Percentiles rank a stretch among this genome's conserved stretches.
Evolutionary conservation across 2,797 vertebrate species (phyloP).

Genomic region (Apogon talboti): DNA sequence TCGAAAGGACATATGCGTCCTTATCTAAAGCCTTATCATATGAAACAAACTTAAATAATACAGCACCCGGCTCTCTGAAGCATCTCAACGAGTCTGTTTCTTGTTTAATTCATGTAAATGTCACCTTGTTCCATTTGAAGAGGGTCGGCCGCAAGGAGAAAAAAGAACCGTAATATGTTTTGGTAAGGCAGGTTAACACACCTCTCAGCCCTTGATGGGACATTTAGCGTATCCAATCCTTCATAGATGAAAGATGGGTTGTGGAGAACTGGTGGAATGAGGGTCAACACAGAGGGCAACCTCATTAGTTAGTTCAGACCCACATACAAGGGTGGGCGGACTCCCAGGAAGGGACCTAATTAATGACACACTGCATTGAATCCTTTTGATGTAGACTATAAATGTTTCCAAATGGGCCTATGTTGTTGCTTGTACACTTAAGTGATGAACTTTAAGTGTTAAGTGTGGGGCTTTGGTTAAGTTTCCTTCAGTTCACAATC

Average conservation of each 20-base stretch:
- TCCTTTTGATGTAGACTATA: no score
- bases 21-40: slow-evolving; percentile 15
- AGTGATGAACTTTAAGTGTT: neutral
- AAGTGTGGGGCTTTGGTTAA: no score
- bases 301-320: slow-evolving; percentile 27
- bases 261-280: slow-evolving; percentile 23
- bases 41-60: slow-evolving; percentile 42
- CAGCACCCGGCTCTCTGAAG: slow-evolving; percentile 22
- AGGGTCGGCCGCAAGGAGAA: slow-evolving; percentile 19
- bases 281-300: slow-evolving; percentile 28
- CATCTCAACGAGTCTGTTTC: slow-evolving; percentile 23
- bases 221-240: slow-evolving; percentile 37
- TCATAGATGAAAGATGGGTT: slow-evolving; percentile 26
- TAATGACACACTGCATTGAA: slow-evolving; percentile 20
- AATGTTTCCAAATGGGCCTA: no score
- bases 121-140: slow-evolving; percentile 39
- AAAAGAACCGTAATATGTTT: slow-evolving; percentile 14
- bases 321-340: neutral
- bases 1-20: no score
- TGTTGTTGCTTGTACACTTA: neutral
- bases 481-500: no score
- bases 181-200: slow-evolving; percentile 21
- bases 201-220: slow-evolving; percentile 32
- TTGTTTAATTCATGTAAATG: slow-evolving; percentile 48
- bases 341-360: slow-evolving; percentile 17